Conservation (phyloP, 2,797 vertebrate genomes). For the Mormyrus hasselquistii region DNA sequence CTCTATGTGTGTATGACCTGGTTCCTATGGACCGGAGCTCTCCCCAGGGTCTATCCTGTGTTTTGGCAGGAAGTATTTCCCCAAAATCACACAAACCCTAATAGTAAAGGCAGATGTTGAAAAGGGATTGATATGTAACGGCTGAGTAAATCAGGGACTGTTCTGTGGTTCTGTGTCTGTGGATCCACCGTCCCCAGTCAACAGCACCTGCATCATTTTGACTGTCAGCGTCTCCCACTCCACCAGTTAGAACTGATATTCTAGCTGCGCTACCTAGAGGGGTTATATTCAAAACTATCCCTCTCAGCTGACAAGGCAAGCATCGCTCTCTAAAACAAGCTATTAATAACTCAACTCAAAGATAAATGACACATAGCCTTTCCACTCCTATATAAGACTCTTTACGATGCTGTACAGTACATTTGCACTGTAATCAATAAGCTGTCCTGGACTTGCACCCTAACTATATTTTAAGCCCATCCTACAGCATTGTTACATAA, state of each 20-base stretch:
- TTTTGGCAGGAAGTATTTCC: background rate
- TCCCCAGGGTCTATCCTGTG: background rate
- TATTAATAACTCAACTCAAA: constrained; percentile 10
- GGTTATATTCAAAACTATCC: background rate
- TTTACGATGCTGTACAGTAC: background rate
- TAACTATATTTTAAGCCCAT: constrained; percentile 21
- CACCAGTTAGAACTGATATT: background rate
- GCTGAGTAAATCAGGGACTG: background rate
- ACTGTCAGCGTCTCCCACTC: background rate
- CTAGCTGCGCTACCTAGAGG: background rate
- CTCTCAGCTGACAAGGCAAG: background rate
- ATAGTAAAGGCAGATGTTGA: background rate
- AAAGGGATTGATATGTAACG: background rate
- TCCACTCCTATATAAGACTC: background rate
- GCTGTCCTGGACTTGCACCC: background rate
- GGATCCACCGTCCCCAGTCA: background rate
- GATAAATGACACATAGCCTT: background rate
- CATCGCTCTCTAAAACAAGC: background rate
- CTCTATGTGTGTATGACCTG: background rate
- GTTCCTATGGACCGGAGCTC: background rate
- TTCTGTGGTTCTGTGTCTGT: background rate
- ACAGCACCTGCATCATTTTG: background rate
- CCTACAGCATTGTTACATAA: constrained; percentile 26
- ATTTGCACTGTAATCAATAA: constrained; percentile 16
- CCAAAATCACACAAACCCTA: background rate